These are phyloP conservation scores for Tryphoninae sp. DNA, from an alignment of 2,888 invertebrate species.

Conservation along the genomic window DNA sequence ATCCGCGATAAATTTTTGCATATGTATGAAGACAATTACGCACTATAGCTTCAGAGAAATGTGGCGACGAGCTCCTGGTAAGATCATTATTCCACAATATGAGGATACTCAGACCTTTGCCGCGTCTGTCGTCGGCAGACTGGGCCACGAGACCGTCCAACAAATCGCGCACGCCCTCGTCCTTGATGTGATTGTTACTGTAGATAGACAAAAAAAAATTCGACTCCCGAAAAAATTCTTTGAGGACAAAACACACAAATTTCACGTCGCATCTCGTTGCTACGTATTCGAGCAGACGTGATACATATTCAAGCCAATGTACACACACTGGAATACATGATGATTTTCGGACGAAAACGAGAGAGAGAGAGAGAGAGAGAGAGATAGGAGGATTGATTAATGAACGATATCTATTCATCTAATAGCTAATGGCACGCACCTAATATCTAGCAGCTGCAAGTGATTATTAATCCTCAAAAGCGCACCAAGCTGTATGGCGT, in stretches of 20 bases:
- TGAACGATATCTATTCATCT: conserved; percentile 81
- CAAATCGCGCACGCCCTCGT: conserved; percentile 88
- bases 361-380: conserved; percentile 29
- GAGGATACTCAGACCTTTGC: conserved; percentile 87
- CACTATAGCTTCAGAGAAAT: conserved; percentile 87
- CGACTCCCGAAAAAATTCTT: conserved; percentile 16
- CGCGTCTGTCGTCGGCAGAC: conserved; percentile 82
- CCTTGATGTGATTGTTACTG: conserved; percentile 85
- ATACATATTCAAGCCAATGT: conserved; percentile 22
- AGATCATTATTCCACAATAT: conserved; percentile 94
- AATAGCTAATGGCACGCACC: conserved; percentile 81
- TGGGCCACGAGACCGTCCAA: conserved; percentile 89
- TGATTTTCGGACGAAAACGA: conserved; percentile 10
- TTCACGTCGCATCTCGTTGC: conserved; percentile 21
- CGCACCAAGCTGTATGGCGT: conserved; percentile 90
- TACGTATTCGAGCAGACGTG: not conserved
- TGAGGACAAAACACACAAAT: conserved; percentile 17
- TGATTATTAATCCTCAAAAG: conserved; percentile 89
- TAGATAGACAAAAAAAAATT: conserved; percentile 62
- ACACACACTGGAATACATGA: not conserved
- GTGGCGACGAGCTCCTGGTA: conserved; percentile 87
- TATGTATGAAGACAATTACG: conserved; percentile 75
- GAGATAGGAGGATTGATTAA: conserved; percentile 26
- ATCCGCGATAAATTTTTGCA: conserved; percentile 32
- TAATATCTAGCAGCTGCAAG: conserved; percentile 91